These are phyloP conservation scores for Tinea semifulvella DNA, from an alignment of 2,888 invertebrate genomes.

Conservation along the genomic window DNA sequence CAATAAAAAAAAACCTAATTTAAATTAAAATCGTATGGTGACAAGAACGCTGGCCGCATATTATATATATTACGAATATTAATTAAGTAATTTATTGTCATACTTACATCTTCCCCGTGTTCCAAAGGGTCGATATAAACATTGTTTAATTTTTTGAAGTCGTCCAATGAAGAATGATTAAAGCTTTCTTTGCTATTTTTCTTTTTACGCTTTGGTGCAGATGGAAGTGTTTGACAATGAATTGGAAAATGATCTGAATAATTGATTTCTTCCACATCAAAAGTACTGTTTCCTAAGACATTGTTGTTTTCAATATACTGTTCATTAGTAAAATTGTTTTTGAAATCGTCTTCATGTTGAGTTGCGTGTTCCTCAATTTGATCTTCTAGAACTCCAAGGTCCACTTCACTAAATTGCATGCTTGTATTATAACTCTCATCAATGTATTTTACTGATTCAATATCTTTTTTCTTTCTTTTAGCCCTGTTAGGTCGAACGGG, in stretches of 20 bases:
- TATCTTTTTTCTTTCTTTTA: conserved; percentile 57
- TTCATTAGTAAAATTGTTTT: conserved; percentile 19
- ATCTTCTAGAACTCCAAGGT: conserved; percentile 55
- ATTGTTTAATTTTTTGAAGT: conserved; percentile 44
- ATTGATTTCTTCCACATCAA: conserved; percentile 58
- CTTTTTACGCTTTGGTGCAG: conserved; percentile 55
- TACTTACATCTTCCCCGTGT: conserved; percentile 51
- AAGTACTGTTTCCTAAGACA: conserved; percentile 34
- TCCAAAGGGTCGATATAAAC: conserved; percentile 33
- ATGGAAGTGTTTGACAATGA: conserved; percentile 52
- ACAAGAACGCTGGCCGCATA: too few species aligned
- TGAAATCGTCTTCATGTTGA: conserved; percentile 16
- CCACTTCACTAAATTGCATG: conserved; percentile 56
- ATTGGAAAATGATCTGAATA: conserved; percentile 59
- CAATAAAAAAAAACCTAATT: too few species aligned
- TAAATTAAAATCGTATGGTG: too few species aligned
- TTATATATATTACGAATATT: too few species aligned
- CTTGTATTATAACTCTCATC: conserved; percentile 51
- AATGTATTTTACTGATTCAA: conserved; percentile 46
- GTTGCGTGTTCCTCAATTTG: conserved; percentile 36
- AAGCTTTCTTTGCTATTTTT: conserved; percentile 36
- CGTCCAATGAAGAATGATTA: conserved; percentile 45
- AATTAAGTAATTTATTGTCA: too few species aligned
- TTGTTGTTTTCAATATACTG: conserved; percentile 22
- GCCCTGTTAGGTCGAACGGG: conserved; percentile 66